Evolutionary conservation across 2,888 invertebrate species (phyloP), one percentile per base, ranked within the genome.

Genomic region (Clunio marinus): DNA sequence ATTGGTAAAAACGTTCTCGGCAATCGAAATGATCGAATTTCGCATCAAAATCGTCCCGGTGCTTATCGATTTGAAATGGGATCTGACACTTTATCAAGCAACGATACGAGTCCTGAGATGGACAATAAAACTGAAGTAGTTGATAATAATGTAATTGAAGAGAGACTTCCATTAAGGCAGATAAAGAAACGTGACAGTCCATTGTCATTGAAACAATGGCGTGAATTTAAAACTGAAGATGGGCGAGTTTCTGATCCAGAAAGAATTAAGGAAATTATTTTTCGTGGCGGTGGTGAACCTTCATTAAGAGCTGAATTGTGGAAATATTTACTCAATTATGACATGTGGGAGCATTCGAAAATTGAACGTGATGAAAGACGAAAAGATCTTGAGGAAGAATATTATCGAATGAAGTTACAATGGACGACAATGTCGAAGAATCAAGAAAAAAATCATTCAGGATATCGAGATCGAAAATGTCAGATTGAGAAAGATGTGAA

Each of bases 401-500:
- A 98, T 78, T 93, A 88, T 77, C 85, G 86, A 58, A 96, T 99
- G 96, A 99, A 98, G 77, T 82, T 91, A 20, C 98, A 99, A 76
- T 99, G 99, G 99, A 85, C 89, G 71, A 89, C 91, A 0, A 91
- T 99, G 81, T 88, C 89, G 0, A 83, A 85, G 15, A 86, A 85
- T 0, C 99, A 99, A 77, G 96, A 97, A 76, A 83, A 84, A 1
- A 86, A 91, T 72, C 98, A 97, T 78, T 83, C 90, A 1, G 89
- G 91, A 73, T 93, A 89, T 76, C 84, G 92, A 69, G 96, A 97
- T 73, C 83, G 93, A 72, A 96, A 96, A 80, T 93, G 89, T 75
- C 83, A 97, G 69, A 94, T 98, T 67, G 98, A 97, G 74, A 99
- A 99, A 79, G 99, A 99, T 79, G 98, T 99, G 0, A 93, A 91